phyloP scores from a whole-genome alignment of 2,888 invertebrate species.

The Nephrotoma flavescens region DNA sequence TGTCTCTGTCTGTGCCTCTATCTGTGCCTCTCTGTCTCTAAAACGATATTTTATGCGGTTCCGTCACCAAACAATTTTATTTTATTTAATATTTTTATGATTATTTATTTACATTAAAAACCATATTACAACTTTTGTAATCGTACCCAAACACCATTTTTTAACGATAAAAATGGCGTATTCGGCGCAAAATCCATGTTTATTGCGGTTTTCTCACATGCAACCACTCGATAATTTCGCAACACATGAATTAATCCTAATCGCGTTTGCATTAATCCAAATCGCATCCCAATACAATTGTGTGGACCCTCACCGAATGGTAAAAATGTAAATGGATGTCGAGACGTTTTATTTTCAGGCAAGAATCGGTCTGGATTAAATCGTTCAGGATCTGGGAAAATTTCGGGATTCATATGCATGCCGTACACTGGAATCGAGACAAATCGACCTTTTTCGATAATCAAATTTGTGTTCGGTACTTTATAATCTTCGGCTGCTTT shows the following conservation, averaged over 20 bases:
- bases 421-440: conserved; percentile 25
- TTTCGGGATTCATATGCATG: conserved; percentile 32
- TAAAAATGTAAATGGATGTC: conserved; percentile 23
- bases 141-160: conserved; percentile 8
- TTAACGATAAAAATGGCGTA: not conserved
- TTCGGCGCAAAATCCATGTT: conserved; percentile 3
- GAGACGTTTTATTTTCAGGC: conserved; percentile 17
- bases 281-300: conserved; percentile 24
- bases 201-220: conserved; percentile 13
- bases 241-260: conserved; percentile 8
- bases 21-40: too few species aligned
- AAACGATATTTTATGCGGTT: too few species aligned
- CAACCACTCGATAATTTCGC: conserved; percentile 12
- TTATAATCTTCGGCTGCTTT: conserved; percentile 22
- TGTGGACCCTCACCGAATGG: conserved; percentile 28
- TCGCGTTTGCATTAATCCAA: conserved; percentile 14
- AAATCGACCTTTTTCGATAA: conserved; percentile 22
- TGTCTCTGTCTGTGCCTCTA: too few species aligned
- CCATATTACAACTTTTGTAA: conserved; percentile 8
- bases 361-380: conserved; percentile 33
- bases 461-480: conserved; percentile 20
- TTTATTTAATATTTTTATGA: too few species aligned
- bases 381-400: conserved; percentile 29
- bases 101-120: too few species aligned
- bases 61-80: too few species aligned